phyloP scores from a whole-genome alignment of 2,113 vertebrate species.

The Psittacara wagleri region DNA sequence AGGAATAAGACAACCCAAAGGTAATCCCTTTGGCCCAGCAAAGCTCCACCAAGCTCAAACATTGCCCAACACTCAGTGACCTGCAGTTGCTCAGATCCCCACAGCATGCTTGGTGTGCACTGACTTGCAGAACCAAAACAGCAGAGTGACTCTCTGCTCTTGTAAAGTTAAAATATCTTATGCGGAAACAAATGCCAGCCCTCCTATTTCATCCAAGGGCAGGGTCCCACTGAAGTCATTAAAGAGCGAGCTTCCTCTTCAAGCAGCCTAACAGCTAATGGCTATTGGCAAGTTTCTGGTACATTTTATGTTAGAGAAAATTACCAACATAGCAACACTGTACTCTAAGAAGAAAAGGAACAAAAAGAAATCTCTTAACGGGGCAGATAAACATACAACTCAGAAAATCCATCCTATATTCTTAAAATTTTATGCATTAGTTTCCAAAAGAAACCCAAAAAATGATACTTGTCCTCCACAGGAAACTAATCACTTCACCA shows the following conservation, averaged over 20 bases:
- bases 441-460: neutral
- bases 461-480: neutral
- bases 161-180: neutral
- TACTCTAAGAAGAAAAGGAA: neutral
- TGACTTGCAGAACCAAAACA: neutral
- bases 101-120: neutral
- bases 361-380: neutral
- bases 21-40: neutral
- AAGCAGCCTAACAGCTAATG: neutral
- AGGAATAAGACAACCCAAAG: neutral
- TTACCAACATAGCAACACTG: neutral
- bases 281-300: neutral
- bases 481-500: neutral
- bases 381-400: neutral
- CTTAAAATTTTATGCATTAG: neutral
- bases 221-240: neutral
- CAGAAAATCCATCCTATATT: neutral
- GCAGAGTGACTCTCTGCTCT: neutral
- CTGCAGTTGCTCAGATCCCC: neutral
- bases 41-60: neutral
- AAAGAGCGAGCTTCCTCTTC: neutral
- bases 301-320: neutral
- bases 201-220: neutral
- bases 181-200: neutral
- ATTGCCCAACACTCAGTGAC: neutral